Evolutionary conservation across 2,797 vertebrate species (phyloP).

Genomic region (Pempheris klunzingeri): DNA sequence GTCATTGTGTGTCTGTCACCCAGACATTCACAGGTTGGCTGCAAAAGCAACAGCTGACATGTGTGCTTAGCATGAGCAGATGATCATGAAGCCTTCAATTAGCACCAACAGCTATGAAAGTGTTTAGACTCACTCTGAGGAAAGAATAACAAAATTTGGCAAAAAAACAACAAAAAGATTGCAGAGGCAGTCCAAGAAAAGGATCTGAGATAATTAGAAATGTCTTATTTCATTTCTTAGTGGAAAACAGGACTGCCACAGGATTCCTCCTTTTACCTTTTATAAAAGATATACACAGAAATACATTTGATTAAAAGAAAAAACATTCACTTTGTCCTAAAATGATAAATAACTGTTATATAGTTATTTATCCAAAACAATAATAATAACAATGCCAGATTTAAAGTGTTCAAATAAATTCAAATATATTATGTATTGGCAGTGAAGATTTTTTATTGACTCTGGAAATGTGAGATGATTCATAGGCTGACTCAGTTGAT

Average conservation of each 20-base stretch:
- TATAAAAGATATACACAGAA: background rate
- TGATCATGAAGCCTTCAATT: constrained; percentile 18
- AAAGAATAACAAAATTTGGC: background rate
- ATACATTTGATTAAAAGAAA: background rate
- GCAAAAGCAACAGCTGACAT: constrained; percentile 47
- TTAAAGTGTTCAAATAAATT: constrained; percentile 27
- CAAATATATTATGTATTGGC: constrained; percentile 47
- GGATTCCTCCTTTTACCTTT: background rate
- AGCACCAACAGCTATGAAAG: constrained; percentile 11
- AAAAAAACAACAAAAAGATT: background rate
- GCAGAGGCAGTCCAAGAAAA: background rate
- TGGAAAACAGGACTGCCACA: background rate
- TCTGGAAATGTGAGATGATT: constrained; percentile 74
- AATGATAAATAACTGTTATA: constrained; percentile 11
- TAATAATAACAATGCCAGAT: no score
- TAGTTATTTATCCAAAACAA: no score
- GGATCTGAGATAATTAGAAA: background rate
- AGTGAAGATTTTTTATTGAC: constrained; percentile 66
- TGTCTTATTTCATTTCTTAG: background rate
- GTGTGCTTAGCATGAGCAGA: constrained; percentile 38
- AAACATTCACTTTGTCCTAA: background rate
- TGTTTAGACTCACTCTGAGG: background rate
- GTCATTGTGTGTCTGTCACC: constrained; percentile 66
- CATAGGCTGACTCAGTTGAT: constrained; percentile 70
- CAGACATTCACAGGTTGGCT: constrained; percentile 54